Percentiles rank a stretch among this genome's conserved stretches.
Conservation (phyloP, 2,113 vertebrate genomes). For the Takifugu flavidus region DNA sequence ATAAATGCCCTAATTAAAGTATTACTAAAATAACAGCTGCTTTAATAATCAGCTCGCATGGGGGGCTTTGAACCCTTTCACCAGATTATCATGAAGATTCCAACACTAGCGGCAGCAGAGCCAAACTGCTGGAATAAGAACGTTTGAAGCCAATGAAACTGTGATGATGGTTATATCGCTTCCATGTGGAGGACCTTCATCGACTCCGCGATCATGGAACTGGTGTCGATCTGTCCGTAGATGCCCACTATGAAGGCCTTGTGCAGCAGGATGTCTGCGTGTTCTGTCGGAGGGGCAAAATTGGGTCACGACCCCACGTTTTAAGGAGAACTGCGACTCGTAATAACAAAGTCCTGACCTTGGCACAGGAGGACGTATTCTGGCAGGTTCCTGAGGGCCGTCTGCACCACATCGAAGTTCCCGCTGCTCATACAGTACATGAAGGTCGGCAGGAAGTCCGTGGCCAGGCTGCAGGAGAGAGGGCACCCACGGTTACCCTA, state of each 20-base stretch:
- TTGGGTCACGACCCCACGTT: not conserved
- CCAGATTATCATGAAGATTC: conserved; percentile 14
- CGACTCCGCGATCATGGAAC: conserved; percentile 90
- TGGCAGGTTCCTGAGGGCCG: conserved; percentile 89
- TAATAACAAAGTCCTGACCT: conserved; percentile 69
- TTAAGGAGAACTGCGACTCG: not conserved
- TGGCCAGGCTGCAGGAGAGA: conserved; percentile 78
- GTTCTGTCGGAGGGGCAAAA: conserved; percentile 74
- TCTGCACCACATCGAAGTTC: conserved; percentile 94
- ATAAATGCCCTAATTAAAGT: conserved; percentile 21
- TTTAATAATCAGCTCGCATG: conserved; percentile 25
- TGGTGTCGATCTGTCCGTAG: conserved; percentile 94
- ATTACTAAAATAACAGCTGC: conserved; percentile 5
- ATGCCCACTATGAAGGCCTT: conserved; percentile 95
- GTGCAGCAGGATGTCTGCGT: conserved; percentile 88
- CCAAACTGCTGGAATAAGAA: conserved; percentile 9
- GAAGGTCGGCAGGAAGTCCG: conserved; percentile 93
- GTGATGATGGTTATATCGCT: conserved; percentile 76
- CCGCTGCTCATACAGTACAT: conserved; percentile 96
- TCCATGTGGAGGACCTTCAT: conserved; percentile 96
- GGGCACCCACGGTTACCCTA: conserved; percentile 1
- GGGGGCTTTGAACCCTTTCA: conserved; percentile 24
- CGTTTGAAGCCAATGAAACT: conserved; percentile 4
- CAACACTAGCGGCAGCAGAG: no score
- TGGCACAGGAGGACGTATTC: conserved; percentile 97